Percentiles rank a stretch among this genome's conserved stretches.
These are phyloP conservation scores for Drosophila glabriapex DNA, from an alignment of 2,888 invertebrate species.

Conservation along the genomic window DNA sequence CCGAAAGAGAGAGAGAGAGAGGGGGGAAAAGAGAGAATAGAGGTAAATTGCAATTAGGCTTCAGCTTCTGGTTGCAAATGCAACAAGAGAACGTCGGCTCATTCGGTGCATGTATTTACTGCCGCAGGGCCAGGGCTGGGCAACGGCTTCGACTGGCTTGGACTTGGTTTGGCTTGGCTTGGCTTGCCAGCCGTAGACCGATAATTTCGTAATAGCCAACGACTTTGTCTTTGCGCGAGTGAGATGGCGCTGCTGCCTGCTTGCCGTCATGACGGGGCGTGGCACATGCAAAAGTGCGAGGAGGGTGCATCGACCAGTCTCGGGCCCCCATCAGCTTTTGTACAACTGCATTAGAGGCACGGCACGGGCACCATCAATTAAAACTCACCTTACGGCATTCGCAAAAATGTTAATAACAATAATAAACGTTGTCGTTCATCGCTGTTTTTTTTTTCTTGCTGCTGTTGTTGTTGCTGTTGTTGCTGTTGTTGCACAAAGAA, in stretches of 20 bases:
- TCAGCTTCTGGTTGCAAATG: slow-evolving; percentile 83
- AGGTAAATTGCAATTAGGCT: slow-evolving; percentile 84
- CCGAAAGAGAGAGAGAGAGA: not conserved
- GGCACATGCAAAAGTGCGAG: slow-evolving; percentile 79
- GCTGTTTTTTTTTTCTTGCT: slow-evolving; percentile 4
- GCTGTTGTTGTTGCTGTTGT: slow-evolving; percentile 7
- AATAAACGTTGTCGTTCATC: slow-evolving; percentile 67
- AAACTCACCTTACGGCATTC: slow-evolving; percentile 73
- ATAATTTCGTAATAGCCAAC: slow-evolving; percentile 80
- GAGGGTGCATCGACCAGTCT: slow-evolving; percentile 22
- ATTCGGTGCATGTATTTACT: slow-evolving; percentile 80
- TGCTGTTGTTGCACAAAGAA: slow-evolving; percentile 26
- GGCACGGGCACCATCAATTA: slow-evolving; percentile 71
- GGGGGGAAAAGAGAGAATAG: not conserved
- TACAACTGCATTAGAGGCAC: slow-evolving; percentile 80
- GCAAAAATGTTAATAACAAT: slow-evolving; percentile 80
- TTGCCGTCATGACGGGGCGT: slow-evolving; percentile 61
- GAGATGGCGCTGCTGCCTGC: slow-evolving; percentile 46
- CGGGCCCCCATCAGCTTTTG: slow-evolving; percentile 67
- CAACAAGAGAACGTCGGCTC: slow-evolving; percentile 56
- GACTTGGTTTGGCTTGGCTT: slow-evolving; percentile 1
- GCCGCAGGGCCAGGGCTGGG: slow-evolving; percentile 75
- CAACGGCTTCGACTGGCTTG: slow-evolving; percentile 56
- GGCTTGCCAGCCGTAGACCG: slow-evolving; percentile 54
- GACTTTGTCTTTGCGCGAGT: slow-evolving; percentile 59